Base-by-base conservation (phyloP, 2,888 invertebrate species). In the Philhelius pedissequus region DNA sequence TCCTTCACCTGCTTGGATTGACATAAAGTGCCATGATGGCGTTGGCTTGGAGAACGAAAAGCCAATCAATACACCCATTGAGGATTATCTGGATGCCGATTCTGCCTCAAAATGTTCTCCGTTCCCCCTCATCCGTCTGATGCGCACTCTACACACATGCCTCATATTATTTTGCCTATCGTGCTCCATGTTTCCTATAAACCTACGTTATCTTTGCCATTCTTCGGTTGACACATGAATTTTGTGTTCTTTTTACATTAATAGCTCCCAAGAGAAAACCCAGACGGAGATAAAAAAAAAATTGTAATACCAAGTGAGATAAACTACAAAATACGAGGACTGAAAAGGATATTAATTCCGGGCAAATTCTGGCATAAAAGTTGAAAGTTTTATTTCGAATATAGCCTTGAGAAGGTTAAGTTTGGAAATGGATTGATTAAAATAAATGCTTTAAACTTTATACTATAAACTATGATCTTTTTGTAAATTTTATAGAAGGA, bases 21-120 rank as follows among this genome's bases (percentile, higher is more conserved):
- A 75, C 83, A 66, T 70, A 78, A 75, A 83, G 83, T 83, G 78
- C 58, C 66, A 70, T 50, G 27, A 75, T 78, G 70, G 58, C 50
- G 45, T 62, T 40, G 62, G 22, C 48, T 25, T 32, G 25, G 74
- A 43, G 7, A 69, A 43, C 58, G 62, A 38, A 50, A 62, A 64
- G 73, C 68, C 77, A 77, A 73, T 77, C 60, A 73, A 62, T 66
- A 48, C 27, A 20, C 68, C 73, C 74, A 64, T 79, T 45, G 77
- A 73, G 62, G 54, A 40, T 69, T 60, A 69, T 38, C 48, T 9
- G 45, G 52, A 60, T 54, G 54, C 22, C 22, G 40, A 7, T n/a
- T n/a, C 38, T 18, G 48, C 48, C 8, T 48, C 22, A 32, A 73
- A 77, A 73, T 68, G 18, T 69, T 15, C n/a, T 11, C 35, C n/a